Evolutionary conservation across 2,888 invertebrate genomes (phyloP), one percentile per base, ranked within the genome.

Genomic region (Lymantria monacha): DNA sequence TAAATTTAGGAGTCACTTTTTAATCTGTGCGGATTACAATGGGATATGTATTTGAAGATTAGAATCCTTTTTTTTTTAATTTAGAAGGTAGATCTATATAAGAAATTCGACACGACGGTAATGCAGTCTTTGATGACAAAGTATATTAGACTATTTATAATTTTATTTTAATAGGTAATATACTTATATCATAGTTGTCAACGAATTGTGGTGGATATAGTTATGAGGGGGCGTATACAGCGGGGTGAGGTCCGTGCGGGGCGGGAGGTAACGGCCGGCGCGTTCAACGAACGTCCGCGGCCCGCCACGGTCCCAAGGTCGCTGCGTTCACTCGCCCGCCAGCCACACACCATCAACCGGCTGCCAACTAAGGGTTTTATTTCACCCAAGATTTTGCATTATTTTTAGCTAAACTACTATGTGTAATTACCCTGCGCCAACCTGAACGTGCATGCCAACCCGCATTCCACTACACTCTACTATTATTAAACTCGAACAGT

Each of bases 231-330:
- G 33, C 33, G 33, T 10, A 10, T 33, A 8, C 1, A 43, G 53
- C 42, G 42, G 38, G 33, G 38, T 3, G 70, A 69, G 71, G 74
- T 73, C 73, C 78, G 57, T 46, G 55, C 31, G 63, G 42, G 48
- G 58, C 13, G 70, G 51, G 61, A 63, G 44, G 63, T 53, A 71
- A 53, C 71, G 72, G 71, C 59, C 66, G 74, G 74, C 76, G 76
- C 85, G 88, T 88, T 89, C 90, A 90, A 90, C 87, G 90, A 91
- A 90, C 90, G 90, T 89, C 90, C 90, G 90, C 89, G 89, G 77
- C 74, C 83, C 80, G 81, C 78, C 85, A 76, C 83, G 78, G 79
- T 76, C 87, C 83, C 90, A 90, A 90, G 90, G 90, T 89, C 90
- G 89, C 81, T 76, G 83, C 85, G 80, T 81, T 80, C 81, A 77